Conservation (phyloP, 1,140 invertebrate species). For the Diachasma alloeum region DNA sequence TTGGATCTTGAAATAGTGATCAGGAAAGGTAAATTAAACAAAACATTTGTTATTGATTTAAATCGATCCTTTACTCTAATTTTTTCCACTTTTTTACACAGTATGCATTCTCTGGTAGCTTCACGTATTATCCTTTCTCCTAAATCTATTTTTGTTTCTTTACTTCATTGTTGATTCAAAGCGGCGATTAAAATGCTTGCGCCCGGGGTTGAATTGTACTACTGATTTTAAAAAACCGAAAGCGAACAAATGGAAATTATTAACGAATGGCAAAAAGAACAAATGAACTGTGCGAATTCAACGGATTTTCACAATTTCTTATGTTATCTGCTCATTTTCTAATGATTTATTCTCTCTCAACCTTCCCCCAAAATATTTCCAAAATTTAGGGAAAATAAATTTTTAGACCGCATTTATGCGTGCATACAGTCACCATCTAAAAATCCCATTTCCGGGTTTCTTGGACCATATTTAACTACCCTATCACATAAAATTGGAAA, state of each 20-base stretch:
- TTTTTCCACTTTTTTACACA: background rate
- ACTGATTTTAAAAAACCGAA: background rate
- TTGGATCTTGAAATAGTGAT: too few relatives aligned
- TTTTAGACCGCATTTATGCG: too few relatives aligned
- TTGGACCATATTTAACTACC: too few relatives aligned
- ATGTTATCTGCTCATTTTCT: too few relatives aligned
- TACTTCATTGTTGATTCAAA: conserved; percentile 13
- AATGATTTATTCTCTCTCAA: too few relatives aligned
- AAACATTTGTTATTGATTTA: too few relatives aligned
- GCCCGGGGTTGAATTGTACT: conserved; percentile 17
- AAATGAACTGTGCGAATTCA: background rate
- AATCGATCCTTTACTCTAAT: background rate
- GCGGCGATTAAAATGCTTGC: conserved; percentile 3
- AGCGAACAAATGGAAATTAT: background rate
- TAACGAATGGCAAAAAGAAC: background rate
- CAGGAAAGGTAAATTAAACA: too few relatives aligned
- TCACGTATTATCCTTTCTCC: background rate
- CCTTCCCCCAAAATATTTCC: background rate
- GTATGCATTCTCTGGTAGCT: background rate
- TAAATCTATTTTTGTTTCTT: background rate
- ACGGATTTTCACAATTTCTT: background rate
- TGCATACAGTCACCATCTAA: too few relatives aligned
- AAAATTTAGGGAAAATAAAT: too few relatives aligned
- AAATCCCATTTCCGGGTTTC: too few relatives aligned
- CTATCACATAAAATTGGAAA: too few relatives aligned